Percentiles rank a stretch among this genome's conserved stretches.
Evolutionary conservation across 2,888 invertebrate species (phyloP).

Genomic region (Dusona sp.): DNA sequence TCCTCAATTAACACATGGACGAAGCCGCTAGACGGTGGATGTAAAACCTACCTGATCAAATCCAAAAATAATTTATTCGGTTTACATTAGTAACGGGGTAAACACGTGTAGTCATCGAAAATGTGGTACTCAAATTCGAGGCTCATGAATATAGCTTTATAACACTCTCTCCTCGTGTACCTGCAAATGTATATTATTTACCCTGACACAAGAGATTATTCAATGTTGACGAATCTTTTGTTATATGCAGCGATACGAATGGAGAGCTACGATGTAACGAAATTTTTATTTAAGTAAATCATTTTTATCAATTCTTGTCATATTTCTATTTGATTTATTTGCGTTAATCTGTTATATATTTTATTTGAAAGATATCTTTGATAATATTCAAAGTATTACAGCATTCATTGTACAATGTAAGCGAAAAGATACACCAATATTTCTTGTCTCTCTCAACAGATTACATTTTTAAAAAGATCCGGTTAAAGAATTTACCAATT

Average conservation of each 20-base stretch:
- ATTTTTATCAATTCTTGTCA: background rate
- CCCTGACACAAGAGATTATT: slow-evolving; percentile 14
- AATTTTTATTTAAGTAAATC: background rate
- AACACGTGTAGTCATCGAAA: slow-evolving; percentile 16
- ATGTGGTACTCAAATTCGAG: slow-evolving; percentile 30
- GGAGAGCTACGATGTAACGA: background rate
- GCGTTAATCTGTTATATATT: background rate
- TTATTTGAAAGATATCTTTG: background rate
- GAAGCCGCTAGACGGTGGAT: slow-evolving; percentile 32
- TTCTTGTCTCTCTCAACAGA: background rate
- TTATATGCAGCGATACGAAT: background rate
- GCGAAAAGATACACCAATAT: background rate
- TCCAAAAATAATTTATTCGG: slow-evolving; percentile 51
- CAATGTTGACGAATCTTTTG: slow-evolving; percentile 16
- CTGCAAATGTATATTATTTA: slow-evolving; percentile 21
- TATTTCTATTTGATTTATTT: background rate
- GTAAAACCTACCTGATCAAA: slow-evolving; percentile 52
- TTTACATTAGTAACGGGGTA: slow-evolving; percentile 42
- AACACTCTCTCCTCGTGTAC: slow-evolving; percentile 7
- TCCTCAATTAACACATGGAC: slow-evolving; percentile 58
- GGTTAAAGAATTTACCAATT: background rate
- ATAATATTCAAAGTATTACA: background rate
- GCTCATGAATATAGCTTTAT: slow-evolving; percentile 19
- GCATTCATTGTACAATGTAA: background rate
- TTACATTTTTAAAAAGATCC: background rate